Evolutionary conservation across 2,888 invertebrate genomes (phyloP).

Genomic region (Chrysolina americana): DNA sequence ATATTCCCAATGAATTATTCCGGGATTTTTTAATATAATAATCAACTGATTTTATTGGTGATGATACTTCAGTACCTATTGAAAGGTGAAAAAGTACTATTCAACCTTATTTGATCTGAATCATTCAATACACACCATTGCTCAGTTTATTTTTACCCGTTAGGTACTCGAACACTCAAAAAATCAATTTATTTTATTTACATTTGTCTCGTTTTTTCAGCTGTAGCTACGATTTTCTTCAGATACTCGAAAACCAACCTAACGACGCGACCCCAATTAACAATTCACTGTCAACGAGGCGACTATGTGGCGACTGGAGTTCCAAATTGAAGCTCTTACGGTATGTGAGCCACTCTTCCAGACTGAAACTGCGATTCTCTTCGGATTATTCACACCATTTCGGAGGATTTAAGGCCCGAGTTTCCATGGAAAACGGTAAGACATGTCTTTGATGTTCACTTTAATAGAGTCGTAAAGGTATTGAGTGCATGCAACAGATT

Average conservation of each 20-base stretch:
- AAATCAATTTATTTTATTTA: neutral
- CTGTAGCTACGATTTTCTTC: conserved; percentile 85
- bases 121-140: too few relatives aligned
- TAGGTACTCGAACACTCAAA: neutral
- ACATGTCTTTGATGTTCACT: conserved; percentile 49
- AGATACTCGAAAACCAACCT: conserved; percentile 73
- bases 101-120: too few relatives aligned
- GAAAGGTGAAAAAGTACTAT: too few relatives aligned
- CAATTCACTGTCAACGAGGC: conserved; percentile 53
- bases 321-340: conserved; percentile 81
- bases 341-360: conserved; percentile 76
- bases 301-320: conserved; percentile 87
- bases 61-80: too few relatives aligned
- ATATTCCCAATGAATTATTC: too few relatives aligned
- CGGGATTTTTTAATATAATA: too few relatives aligned
- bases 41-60: too few relatives aligned
- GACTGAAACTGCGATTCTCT: conserved; percentile 78
- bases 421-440: conserved; percentile 83
- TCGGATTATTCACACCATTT: conserved; percentile 86
- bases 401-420: conserved; percentile 81
- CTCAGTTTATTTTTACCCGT: neutral
- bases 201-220: conserved; percentile 69
- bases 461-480: neutral
- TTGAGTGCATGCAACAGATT: conserved; percentile 22
- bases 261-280: conserved; percentile 60